Percentiles rank a stretch among this genome's conserved stretches.
phyloP scores from a whole-genome alignment of 2,797 vertebrate species.

The Falco concolor region DNA sequence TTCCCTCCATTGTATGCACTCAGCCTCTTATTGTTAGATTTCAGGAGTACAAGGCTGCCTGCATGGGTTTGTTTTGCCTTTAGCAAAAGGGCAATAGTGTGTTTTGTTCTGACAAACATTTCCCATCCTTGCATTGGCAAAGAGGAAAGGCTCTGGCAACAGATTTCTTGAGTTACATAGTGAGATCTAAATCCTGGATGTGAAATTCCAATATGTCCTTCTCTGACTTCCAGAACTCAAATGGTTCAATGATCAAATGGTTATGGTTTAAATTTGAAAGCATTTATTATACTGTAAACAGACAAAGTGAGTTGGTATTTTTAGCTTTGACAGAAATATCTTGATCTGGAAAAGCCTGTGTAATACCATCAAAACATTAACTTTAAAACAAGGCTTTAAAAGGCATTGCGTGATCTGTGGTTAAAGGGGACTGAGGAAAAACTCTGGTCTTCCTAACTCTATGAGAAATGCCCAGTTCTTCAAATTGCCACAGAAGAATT shows the following conservation, averaged over 20 bases:
- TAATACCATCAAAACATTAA: background rate
- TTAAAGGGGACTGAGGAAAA: background rate
- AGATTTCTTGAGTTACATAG: background rate
- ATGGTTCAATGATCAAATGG: background rate
- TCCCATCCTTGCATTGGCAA: background rate
- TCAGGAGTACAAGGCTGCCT: background rate
- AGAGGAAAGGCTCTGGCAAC: background rate
- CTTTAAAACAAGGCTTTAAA: background rate
- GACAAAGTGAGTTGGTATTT: background rate
- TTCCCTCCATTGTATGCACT: background rate
- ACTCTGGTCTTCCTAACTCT: background rate
- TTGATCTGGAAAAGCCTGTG: background rate
- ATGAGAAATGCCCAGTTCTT: background rate
- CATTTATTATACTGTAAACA: background rate
- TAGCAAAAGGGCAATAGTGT: background rate
- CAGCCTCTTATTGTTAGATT: constrained; percentile 31
- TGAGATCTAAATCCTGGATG: background rate
- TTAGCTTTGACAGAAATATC: background rate
- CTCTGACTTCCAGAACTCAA: background rate
- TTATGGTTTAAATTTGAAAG: background rate
- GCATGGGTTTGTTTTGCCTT: constrained; percentile 23
- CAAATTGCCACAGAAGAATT: background rate
- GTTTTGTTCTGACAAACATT: constrained; percentile 17
- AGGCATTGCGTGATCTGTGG: background rate
- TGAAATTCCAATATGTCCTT: background rate